phyloP scores from a whole-genome alignment of 2,113 vertebrate genomes.

The Ellobius talpinus region DNA sequence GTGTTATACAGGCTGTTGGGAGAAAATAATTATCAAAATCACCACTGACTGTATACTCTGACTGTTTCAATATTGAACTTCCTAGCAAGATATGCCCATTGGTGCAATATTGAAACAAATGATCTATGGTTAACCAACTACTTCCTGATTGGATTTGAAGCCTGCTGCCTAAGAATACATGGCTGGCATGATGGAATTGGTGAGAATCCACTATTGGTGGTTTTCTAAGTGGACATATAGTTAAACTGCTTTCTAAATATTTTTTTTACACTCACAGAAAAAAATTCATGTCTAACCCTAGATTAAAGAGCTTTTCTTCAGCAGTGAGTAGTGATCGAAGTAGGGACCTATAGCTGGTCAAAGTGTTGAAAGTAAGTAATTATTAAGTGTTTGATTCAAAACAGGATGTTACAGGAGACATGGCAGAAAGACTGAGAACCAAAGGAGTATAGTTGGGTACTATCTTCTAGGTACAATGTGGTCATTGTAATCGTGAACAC shows the following conservation, averaged over 20 bases:
- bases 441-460: neutral
- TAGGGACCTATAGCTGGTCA: neutral
- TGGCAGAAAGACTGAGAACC: neutral
- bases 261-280: neutral
- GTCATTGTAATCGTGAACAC: neutral
- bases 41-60: neutral
- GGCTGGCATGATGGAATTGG: neutral
- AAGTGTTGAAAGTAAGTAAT: neutral
- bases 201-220: neutral
- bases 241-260: neutral
- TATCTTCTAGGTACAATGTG: neutral
- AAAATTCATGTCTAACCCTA: neutral
- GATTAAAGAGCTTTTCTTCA: too few species aligned
- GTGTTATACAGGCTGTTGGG: neutral
- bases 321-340: neutral
- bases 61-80: neutral
- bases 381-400: neutral
- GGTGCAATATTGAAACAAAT: neutral
- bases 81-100: neutral
- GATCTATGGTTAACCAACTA: neutral
- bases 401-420: neutral
- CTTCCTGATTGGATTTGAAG: neutral
- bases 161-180: neutral
- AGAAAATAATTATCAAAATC: neutral
- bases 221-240: neutral